These are phyloP conservation scores for Belonocnema kinseyi DNA, from an alignment of 1,140 invertebrate species.

Conservation along the genomic window DNA sequence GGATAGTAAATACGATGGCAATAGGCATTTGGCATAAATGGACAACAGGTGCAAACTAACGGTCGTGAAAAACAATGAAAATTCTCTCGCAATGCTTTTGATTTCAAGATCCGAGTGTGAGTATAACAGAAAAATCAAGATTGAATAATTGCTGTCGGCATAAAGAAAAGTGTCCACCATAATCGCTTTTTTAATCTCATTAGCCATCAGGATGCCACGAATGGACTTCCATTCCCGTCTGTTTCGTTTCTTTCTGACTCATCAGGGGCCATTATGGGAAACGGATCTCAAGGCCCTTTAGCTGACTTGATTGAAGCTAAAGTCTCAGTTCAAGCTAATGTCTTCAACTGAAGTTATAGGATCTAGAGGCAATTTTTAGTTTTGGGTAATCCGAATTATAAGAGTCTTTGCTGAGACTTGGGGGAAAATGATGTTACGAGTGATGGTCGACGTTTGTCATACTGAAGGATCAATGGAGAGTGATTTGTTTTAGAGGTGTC, in stretches of 20 bases:
- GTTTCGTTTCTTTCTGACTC: not conserved
- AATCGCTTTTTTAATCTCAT: slow-evolving; percentile 7
- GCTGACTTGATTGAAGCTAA: too few species aligned
- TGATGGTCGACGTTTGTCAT: too few species aligned
- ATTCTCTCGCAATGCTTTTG: not conserved
- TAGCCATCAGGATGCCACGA: not conserved
- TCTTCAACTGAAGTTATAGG: too few species aligned
- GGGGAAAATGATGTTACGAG: too few species aligned
- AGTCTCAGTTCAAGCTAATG: too few species aligned
- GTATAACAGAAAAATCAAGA: slow-evolving; percentile 2
- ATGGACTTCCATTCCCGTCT: not conserved
- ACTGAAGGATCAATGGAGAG: too few species aligned
- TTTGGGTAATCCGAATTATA: too few species aligned
- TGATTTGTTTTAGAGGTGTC: too few species aligned
- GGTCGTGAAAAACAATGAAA: slow-evolving; percentile 10
- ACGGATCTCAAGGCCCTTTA: not conserved
- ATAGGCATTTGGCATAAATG: not conserved
- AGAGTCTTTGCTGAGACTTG: too few species aligned
- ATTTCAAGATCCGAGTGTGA: not conserved
- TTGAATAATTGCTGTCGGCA: not conserved
- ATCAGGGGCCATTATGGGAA: not conserved
- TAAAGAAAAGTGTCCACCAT: not conserved
- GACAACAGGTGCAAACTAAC: slow-evolving; percentile 38
- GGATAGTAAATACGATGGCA: slow-evolving; percentile 22
- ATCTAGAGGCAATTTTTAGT: too few species aligned